Conservation (phyloP, 92 coral and sea anemone genomes). For the Parazoanthus atlanticus region DNA sequence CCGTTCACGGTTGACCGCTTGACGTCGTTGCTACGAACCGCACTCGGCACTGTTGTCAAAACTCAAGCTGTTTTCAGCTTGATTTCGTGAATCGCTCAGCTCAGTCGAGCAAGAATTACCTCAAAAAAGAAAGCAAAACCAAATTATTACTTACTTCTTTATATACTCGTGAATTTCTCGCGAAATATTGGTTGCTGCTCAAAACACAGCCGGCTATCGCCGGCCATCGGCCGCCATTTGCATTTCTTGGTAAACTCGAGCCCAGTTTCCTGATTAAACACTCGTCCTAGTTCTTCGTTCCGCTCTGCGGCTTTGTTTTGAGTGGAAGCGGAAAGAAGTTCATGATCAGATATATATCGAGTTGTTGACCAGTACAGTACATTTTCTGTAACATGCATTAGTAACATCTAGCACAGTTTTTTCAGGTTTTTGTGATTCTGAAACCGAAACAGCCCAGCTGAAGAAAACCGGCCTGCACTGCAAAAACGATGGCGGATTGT, state of each 20-base stretch:
- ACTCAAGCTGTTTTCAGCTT: background rate
- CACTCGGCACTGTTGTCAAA: too few species aligned
- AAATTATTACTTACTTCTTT: background rate
- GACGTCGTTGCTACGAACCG: slow-evolving; percentile 16
- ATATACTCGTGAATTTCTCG: background rate
- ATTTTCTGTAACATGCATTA: background rate
- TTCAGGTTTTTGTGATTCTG: background rate
- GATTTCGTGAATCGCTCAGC: background rate
- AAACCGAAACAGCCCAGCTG: background rate
- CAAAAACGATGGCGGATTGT: slow-evolving; percentile 8
- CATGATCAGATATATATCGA: too few species aligned
- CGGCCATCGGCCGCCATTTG: slow-evolving; percentile 18
- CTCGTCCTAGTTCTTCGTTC: slow-evolving; percentile 11
- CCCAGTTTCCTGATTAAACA: background rate
- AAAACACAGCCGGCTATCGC: too few species aligned
- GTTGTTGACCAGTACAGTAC: background rate
- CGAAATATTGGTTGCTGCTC: too few species aligned
- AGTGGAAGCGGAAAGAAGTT: too few species aligned
- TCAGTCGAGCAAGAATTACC: background rate
- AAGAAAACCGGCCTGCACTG: background rate
- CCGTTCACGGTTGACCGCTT: background rate
- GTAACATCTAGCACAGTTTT: background rate
- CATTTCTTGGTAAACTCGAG: slow-evolving; percentile 23
- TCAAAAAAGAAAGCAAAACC: background rate
- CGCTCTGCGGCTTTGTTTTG: background rate